Evolutionary conservation across 2,113 vertebrate genomes (phyloP), one percentile per base, ranked within the genome.

Genomic region (Rynchops niger): DNA sequence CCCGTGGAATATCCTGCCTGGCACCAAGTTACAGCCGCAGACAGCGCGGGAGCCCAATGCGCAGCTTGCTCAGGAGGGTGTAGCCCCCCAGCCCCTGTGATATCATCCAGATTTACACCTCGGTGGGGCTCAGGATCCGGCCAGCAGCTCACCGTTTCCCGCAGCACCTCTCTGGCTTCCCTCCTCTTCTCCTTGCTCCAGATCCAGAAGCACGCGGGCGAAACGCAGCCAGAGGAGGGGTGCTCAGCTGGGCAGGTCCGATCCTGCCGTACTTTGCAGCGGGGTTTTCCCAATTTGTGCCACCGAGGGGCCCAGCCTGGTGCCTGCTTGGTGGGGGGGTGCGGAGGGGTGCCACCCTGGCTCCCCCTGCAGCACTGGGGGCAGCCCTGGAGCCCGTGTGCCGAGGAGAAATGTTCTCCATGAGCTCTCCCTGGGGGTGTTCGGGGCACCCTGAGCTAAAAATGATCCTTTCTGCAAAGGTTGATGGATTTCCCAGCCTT

Each of bases 21-120:
- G 19, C 2, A n/a, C 0, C 1, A 5, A 9, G 22, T 34, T 45
- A 30, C 7, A 5, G 81, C 74, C 12, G 47, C 45, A 26, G 55
- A 7, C 50, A 3, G 62, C 1, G 0, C 40, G 1, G 58, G 23
- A 20, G 6, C 42, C n/a, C 0, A 8, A 53, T 11, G 43, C 2
- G 2, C 21, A 9, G 43, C 43, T 43, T 6, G 56, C 32, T 71
- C 36, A 3, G 49, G 34, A 34, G 27, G 12, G 3, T 19, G 78
- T 15, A 69, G n/a, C 53, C 34, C 20, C 32, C 27, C 29, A 1
- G 27, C 8, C 5, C 26, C 0, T 0, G 18, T 2, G 36, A 1
- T 7, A 7, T 3, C 40, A 0, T 8, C 32, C 7, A 0, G 26
- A 9, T 58, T 76, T n/a, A 62, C 71, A 20, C 42, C 32, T 4